phyloP scores from a whole-genome alignment of 2,888 invertebrate genomes.

The Melieria picta region DNA sequence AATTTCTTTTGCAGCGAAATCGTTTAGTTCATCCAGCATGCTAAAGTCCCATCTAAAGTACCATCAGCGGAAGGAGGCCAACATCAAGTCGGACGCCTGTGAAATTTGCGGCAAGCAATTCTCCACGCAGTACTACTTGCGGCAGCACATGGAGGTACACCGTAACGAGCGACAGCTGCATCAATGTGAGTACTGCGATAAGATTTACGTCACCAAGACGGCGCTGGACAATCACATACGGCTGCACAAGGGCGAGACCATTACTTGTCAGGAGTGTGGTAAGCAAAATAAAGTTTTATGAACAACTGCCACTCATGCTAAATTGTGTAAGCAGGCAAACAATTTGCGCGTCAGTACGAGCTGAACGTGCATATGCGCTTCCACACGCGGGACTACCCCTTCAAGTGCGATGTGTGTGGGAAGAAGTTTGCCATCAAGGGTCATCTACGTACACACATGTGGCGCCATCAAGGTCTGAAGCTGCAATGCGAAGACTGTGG shows the following conservation, averaged over 20 bases:
- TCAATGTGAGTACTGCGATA: constrained; percentile 45
- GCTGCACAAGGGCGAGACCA: constrained; percentile 47
- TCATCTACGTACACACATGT: constrained; percentile 49
- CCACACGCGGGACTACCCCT: constrained; percentile 48
- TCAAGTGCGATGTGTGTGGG: constrained; percentile 48
- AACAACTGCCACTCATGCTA: background rate
- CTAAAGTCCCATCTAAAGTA: constrained; percentile 47
- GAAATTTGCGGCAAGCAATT: constrained; percentile 49
- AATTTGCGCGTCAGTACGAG: constrained; percentile 49
- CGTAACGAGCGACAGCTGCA: constrained; percentile 43
- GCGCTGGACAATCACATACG: constrained; percentile 48
- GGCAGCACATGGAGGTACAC: constrained; percentile 47
- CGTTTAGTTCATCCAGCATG: constrained; percentile 40
- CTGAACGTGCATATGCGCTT: constrained; percentile 51
- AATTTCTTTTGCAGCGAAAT: constrained; percentile 43
- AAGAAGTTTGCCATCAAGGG: constrained; percentile 50
- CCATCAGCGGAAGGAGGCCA: constrained; percentile 45
- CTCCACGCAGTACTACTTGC: constrained; percentile 47
- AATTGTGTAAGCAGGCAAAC: constrained; percentile 32
- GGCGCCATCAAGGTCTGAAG: constrained; percentile 49
- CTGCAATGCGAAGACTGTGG: constrained; percentile 50
- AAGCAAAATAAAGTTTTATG: background rate
- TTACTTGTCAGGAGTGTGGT: constrained; percentile 44
- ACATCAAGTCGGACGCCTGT: constrained; percentile 47
- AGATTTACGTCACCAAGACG: constrained; percentile 45